phyloP scores from a whole-genome alignment of 2,113 vertebrate genomes.

The Mobula birostris region DNA sequence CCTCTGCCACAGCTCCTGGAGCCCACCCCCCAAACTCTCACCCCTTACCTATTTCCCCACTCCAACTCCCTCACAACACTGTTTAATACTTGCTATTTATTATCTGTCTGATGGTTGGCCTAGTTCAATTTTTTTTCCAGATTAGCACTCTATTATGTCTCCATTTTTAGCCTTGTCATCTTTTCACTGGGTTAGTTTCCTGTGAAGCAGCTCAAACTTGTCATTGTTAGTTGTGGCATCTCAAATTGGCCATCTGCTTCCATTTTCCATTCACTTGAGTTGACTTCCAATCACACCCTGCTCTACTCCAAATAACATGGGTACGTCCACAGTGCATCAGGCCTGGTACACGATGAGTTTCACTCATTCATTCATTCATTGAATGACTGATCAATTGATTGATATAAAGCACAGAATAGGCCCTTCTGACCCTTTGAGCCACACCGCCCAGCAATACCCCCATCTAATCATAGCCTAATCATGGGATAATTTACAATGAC shows the following conservation, averaged over 20 bases:
- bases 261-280: not conserved
- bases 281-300: not conserved
- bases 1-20: not conserved
- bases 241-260: not conserved
- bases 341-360: not conserved
- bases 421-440: too few species aligned
- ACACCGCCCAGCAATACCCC: too few species aligned
- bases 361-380: too few species aligned
- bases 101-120: not conserved
- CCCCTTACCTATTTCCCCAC: not conserved
- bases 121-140: not conserved
- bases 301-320: not conserved
- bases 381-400: too few species aligned
- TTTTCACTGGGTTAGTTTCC: not conserved
- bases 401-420: too few species aligned
- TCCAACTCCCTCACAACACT: not conserved
- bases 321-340: not conserved
- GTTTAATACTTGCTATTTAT: not conserved
- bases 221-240: not conserved
- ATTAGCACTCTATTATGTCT: not conserved
- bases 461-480: too few species aligned
- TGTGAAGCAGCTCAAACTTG: not conserved
- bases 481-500: too few species aligned
- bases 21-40: not conserved
- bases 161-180: not conserved